Evolutionary conservation across 2,113 vertebrate genomes (phyloP).

Genomic region (Myodes glareolus): DNA sequence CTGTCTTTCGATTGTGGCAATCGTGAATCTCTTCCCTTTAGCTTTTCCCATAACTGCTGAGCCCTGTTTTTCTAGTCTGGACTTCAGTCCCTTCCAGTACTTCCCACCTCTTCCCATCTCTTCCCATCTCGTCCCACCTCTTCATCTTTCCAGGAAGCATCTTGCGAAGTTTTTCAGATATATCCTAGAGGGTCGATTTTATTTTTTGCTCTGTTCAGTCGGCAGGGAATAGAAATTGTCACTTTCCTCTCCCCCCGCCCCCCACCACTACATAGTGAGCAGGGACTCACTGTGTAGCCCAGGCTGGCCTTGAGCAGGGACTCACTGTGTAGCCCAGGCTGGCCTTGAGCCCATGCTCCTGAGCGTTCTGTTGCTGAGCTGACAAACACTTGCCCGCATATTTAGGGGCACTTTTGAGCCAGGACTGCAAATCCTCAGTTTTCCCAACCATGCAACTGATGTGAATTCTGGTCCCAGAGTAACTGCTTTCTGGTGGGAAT

Average conservation of each 20-base stretch:
- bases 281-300: background rate
- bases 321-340: background rate
- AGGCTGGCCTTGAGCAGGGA: background rate
- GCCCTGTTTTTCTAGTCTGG: background rate
- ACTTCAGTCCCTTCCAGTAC: background rate
- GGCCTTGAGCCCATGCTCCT: background rate
- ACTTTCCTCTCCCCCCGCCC: background rate
- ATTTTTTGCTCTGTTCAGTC: background rate
- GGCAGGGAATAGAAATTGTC: background rate
- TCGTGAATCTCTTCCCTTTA: background rate
- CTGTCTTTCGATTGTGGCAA: background rate
- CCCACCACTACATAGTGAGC: background rate
- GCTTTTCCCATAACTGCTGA: background rate
- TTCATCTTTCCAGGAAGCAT: background rate
- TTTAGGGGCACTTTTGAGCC: background rate
- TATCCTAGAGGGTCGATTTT: background rate
- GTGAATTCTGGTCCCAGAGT: background rate
- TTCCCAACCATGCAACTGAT: background rate
- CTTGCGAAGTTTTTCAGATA: background rate
- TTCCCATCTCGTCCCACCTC: no score
- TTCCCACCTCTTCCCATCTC: no score
- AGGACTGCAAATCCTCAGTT: background rate
- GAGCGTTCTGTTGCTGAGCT: background rate
- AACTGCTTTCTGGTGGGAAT: background rate
- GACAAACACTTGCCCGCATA: no score